Conservation (phyloP, 2,113 vertebrate species). For the Cervus canadensis region DNA sequence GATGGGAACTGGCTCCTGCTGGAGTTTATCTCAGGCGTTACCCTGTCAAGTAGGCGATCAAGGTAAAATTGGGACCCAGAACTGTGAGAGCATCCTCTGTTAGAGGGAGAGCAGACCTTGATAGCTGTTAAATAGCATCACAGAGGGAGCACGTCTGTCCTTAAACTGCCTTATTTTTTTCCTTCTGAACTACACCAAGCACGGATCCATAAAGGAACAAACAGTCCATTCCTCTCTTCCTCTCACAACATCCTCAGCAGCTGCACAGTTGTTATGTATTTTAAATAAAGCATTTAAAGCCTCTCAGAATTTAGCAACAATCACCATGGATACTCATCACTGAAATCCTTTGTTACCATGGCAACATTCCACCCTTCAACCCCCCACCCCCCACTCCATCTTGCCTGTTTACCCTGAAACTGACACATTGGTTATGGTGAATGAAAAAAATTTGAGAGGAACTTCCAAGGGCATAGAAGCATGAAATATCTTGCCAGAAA, state of each 20-base stretch:
- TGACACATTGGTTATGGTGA: slow-evolving; percentile 62
- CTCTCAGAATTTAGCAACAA: slow-evolving; percentile 71
- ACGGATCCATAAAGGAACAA: neutral
- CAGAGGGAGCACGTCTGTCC: neutral
- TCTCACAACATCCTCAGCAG: slow-evolving; percentile 18
- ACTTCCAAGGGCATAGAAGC: slow-evolving; percentile 62
- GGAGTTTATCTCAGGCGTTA: neutral
- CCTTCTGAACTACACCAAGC: neutral
- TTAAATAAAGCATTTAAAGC: slow-evolving; percentile 63
- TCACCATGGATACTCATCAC: slow-evolving; percentile 80
- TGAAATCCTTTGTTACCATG: slow-evolving; percentile 73
- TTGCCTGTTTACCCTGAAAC: slow-evolving; percentile 67
- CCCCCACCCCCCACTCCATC: neutral
- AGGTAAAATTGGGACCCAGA: neutral
- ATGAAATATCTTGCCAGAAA: slow-evolving; percentile 63
- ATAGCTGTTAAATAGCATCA: neutral
- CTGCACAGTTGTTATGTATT: slow-evolving; percentile 7
- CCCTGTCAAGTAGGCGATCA: neutral
- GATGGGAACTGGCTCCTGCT: neutral
- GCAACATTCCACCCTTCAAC: slow-evolving; percentile 54
- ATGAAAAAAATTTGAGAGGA: slow-evolving; percentile 36
- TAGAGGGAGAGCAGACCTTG: neutral
- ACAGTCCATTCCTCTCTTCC: neutral
- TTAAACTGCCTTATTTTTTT: slow-evolving; percentile 2
- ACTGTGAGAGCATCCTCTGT: neutral